Base-by-base conservation (phyloP, 2,888 invertebrate species). In the Geotrupes spiniger region DNA sequence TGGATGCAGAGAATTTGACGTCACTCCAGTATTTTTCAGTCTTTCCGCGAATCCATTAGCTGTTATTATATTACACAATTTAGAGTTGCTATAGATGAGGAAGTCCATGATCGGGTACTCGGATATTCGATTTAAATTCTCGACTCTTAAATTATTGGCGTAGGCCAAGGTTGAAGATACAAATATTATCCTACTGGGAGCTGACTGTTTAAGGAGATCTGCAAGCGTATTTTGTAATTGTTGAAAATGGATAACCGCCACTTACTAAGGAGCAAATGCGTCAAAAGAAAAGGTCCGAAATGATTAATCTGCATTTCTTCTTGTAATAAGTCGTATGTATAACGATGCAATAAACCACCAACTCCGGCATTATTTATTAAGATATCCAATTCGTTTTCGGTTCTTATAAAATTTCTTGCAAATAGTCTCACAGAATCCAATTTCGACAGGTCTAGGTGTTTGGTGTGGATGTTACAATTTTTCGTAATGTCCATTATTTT, bases 281-380 rank as follows among this genome's bases (percentile, higher is more conserved):
- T 87, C 39, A 89, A 71, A 17, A 89, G 63, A 87, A 88, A 97
- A 5, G 82, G 84, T 4, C 85, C 86, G 60, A 84, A 81, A 62
- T 87, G 80, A 57, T 88, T 88, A 15, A 83, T 78, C 56, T 84
- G 84, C 76, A 85, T 79, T 40, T 78, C 78, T 11, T 75, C 65
- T 16, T 84, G 77, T 25, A 85, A 73, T 0, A 84, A 85, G 57
- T 87, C 84, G 49, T 76, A 74, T 0, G 84, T 82, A 36, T 67
- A 66, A 29, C 68, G 68, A 26, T 74, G 66, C 0, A 68, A 65
- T 12, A 74, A 62, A 1, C 76, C 77, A 9, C 73, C 76, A 1
- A 78, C 74, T 0, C 84, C 84, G 0, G 84, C 84, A 60, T 85
- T 85, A 64, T 84, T 83, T 11, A 85, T 74, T 26, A 85, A 69